Conservation (phyloP, 2,888 invertebrate genomes). For the Lasius fuliginosus region DNA sequence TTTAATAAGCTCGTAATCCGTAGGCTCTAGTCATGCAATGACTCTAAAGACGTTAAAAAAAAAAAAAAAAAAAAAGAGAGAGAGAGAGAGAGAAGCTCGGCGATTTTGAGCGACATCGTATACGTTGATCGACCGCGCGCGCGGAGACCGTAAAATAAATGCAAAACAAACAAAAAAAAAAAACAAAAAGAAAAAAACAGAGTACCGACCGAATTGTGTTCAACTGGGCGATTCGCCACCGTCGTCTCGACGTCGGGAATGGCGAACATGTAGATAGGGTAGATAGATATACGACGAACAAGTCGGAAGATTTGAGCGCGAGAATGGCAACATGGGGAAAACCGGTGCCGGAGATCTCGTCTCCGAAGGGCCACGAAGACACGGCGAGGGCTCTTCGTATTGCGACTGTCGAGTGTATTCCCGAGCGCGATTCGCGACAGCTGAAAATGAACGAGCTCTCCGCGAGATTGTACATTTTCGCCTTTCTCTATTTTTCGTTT, state of each 20-base stretch:
- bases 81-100: background rate
- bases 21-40: conserved; percentile 83
- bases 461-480: conserved; percentile 68
- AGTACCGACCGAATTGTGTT: conserved; percentile 69
- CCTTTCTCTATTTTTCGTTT: conserved; percentile 52
- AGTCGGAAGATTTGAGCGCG: conserved; percentile 81
- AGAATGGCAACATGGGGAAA: conserved; percentile 82
- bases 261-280: conserved; percentile 60
- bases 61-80: conserved; percentile 2
- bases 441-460: conserved; percentile 65
- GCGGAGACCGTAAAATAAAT: conserved; percentile 35
- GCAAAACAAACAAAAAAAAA: no score
- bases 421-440: conserved; percentile 67
- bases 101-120: conserved; percentile 68
- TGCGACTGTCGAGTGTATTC: conserved; percentile 70
- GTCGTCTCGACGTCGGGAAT: conserved; percentile 74
- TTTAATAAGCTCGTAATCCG: conserved; percentile 80
- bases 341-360: conserved; percentile 71
- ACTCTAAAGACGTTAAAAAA: conserved; percentile 77
- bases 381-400: conserved; percentile 71
- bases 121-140: conserved; percentile 74
- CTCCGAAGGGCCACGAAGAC: conserved; percentile 64
- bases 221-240: conserved; percentile 65
- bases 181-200: conserved; percentile 61
- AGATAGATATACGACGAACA: conserved; percentile 67